phyloP scores from a whole-genome alignment of 2,888 invertebrate genomes.

The Catotricha subobsoleta region DNA sequence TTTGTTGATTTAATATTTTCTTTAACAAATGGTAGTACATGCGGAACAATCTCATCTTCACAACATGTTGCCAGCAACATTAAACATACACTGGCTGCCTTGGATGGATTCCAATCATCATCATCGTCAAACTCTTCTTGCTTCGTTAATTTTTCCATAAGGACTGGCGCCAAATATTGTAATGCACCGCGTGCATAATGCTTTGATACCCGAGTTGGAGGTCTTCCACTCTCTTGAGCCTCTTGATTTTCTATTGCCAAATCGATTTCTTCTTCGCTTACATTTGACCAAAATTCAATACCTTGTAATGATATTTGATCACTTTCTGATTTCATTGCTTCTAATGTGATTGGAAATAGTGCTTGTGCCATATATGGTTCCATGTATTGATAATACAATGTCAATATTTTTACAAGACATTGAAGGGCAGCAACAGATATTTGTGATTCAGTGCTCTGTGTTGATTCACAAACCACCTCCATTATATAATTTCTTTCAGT shows the following conservation, averaged over 20 bases:
- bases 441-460: constrained; percentile 79
- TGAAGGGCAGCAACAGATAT: constrained; percentile 94
- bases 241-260: constrained; percentile 85
- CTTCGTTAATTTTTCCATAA: constrained; percentile 78
- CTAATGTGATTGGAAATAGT: constrained; percentile 91
- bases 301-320: constrained; percentile 96
- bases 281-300: constrained; percentile 99
- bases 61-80: constrained; percentile 96
- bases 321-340: constrained; percentile 93
- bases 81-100: constrained; percentile 96
- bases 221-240: constrained; percentile 79
- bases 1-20: constrained; percentile 82
- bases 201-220: constrained; percentile 81
- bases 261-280: constrained; percentile 98
- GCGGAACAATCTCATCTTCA: constrained; percentile 90
- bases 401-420: constrained; percentile 94
- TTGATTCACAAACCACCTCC: constrained; percentile 99
- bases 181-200: constrained; percentile 98
- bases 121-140: constrained; percentile 97
- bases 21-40: constrained; percentile 90
- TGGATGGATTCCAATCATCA: constrained; percentile 98
- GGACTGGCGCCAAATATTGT: constrained; percentile 80
- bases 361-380: constrained; percentile 98
- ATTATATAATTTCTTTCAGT: constrained; percentile 96
- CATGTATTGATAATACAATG: constrained; percentile 97